Evolutionary conservation across 2,888 invertebrate species (phyloP), one percentile per base, ranked within the genome.

Genomic region (Morpho achilles): DNA sequence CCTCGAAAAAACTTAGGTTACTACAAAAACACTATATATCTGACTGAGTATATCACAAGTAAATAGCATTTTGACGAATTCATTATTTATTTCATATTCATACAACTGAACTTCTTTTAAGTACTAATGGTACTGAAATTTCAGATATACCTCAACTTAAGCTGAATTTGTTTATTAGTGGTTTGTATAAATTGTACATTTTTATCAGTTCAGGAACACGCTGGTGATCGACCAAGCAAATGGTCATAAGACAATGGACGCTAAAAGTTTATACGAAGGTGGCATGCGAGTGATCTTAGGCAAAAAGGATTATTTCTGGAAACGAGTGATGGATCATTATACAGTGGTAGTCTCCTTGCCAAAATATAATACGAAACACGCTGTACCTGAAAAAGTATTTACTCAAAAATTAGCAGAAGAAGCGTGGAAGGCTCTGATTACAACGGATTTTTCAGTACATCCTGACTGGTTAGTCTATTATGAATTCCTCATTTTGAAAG

Each of bases 301-400:
- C 40, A 72, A 74, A 55, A 73, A 82, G 7, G 83, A 87, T 61
- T 90, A 86, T 60, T 76, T 78, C 61, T 90, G 90, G 90, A 75
- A 72, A 58, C 69, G 90, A 40, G 77, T 90, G 0, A 61, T 82
- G 50, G 72, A 89, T 52, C 87, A 89, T 60, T 90, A 90, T 63
- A 89, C 88, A 0, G 80, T 81, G 0, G 77, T 90, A 47, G 81
- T 83, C 8, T 82, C 75, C 0, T 65, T 89, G 2, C 88, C 89
- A 0, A 74, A 76, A 0, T 77, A 80, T 51, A 80, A 76, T 22
- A 69, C 75, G n/a, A 69, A 67, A 0, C 81, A 79, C 10, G 76
- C 79, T 0, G 81, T 79, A 0, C 77, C 81, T 0, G 77, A 75
- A 6, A 70, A 72, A 0, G 56, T 66, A 1, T 87, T 88, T 61